Evolutionary conservation across 2,797 vertebrate species (phyloP).

Genomic region (Xenopus petersii): DNA sequence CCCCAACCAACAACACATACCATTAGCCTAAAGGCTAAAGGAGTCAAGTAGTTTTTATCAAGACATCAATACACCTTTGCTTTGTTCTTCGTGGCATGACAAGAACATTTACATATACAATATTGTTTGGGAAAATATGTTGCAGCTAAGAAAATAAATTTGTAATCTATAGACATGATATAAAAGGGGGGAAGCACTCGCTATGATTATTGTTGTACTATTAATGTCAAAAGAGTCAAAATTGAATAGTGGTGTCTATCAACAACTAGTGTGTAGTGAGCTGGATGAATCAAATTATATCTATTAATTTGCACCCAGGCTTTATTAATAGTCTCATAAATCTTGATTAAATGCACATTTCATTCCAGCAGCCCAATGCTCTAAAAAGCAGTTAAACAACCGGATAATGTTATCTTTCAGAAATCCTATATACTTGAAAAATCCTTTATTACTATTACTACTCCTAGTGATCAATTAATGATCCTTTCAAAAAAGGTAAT

Average conservation of each 20-base stretch:
- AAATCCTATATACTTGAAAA: conserved; percentile 29
- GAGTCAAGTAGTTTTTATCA: no score
- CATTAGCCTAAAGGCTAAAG: no score
- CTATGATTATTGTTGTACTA: no score
- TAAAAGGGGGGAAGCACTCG: no score
- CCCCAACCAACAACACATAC: no score
- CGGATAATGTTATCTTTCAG: conserved; percentile 29
- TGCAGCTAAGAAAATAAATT: no score
- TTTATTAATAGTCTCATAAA: conserved; percentile 20
- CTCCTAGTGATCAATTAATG: conserved; percentile 42
- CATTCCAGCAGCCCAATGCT: conserved; percentile 20
- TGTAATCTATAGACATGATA: no score
- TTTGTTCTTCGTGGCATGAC: no score
- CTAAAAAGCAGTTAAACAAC: conserved; percentile 31
- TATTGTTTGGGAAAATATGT: no score
- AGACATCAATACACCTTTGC: no score
- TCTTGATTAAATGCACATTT: conserved; percentile 31
- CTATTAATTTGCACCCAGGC: conserved; percentile 8
- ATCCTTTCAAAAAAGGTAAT: conserved; percentile 39
- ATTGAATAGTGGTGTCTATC: not conserved
- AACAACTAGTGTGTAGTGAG: not conserved
- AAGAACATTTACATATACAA: no score
- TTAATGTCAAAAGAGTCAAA: not conserved
- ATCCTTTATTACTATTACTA: conserved; percentile 40
- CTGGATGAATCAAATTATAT: conserved; percentile 2